phyloP scores from a whole-genome alignment of 1,140 invertebrate genomes.

The Leptinotarsa defecta region DNA sequence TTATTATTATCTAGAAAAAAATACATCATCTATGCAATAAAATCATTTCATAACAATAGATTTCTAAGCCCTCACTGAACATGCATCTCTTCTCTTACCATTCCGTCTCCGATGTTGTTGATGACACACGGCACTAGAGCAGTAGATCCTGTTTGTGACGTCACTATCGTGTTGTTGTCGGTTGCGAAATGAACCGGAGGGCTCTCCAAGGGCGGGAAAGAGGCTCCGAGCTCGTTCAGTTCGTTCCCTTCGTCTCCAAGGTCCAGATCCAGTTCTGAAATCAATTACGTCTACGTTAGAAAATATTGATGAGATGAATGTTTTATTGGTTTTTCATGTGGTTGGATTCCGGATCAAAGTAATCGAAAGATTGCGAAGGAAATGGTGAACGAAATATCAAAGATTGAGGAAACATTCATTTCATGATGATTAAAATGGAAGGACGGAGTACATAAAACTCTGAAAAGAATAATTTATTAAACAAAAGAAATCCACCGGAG shows the following conservation, averaged over 20 bases:
- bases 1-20: no score
- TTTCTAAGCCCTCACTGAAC: not conserved
- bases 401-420: no score
- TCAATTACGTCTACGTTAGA: not conserved
- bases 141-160: constrained; percentile 80
- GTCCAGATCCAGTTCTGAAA: constrained; percentile 33
- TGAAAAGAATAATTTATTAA: no score
- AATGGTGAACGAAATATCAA: no score
- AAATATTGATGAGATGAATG: not conserved
- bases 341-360: no score
- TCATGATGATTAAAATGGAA: no score
- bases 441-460: no score
- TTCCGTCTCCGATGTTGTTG: constrained; percentile 81
- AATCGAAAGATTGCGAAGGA: no score
- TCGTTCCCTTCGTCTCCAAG: constrained; percentile 38
- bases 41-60: not conserved
- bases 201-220: constrained; percentile 51
- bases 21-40: not conserved
- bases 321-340: no score
- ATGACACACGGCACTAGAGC: constrained; percentile 81
- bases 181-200: constrained; percentile 69
- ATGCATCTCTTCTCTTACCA: constrained; percentile 67
- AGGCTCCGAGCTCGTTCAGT: constrained; percentile 50
- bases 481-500: no score
- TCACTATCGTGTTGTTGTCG: constrained; percentile 78